Percentiles rank a stretch among this genome's conserved stretches.
Conservation (phyloP, 1,140 invertebrate genomes). For the Musca vetustissima region DNA sequence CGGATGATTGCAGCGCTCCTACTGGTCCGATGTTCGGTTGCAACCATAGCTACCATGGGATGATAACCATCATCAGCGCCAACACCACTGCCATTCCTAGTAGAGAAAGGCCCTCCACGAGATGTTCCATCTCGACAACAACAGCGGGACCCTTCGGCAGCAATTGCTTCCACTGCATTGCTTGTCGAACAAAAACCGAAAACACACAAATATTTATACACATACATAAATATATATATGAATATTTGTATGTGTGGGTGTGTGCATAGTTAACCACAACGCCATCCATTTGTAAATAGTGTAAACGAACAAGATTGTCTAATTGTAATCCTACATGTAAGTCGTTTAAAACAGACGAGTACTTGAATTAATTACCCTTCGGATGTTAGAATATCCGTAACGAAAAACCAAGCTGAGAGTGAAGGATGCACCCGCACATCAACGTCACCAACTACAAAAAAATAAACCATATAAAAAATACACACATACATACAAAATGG, state of each 20-base stretch:
- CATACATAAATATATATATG: background rate
- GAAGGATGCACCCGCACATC: background rate
- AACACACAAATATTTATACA: no score
- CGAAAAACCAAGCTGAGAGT: slow-evolving; percentile 3
- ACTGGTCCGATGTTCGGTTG: no score
- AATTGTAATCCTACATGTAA: slow-evolving; percentile 34
- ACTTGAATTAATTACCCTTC: slow-evolving; percentile 34
- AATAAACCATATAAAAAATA: slow-evolving; percentile 10
- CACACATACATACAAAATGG: background rate
- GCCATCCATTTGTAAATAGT: slow-evolving; percentile 26
- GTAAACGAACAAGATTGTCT: slow-evolving; percentile 28
- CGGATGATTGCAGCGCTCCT: no score
- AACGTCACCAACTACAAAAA: background rate
- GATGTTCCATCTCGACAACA: no score
- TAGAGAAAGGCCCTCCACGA: no score
- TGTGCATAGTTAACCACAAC: slow-evolving; percentile 11
- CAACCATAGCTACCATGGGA: no score
- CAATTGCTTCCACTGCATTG: no score
- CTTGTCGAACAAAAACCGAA: no score
- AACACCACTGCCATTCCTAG: no score
- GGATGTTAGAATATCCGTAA: slow-evolving; percentile 26
- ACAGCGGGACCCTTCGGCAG: no score
- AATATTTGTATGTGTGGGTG: background rate
- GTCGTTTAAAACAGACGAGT: slow-evolving; percentile 35
- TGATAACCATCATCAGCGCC: no score